Percentiles rank a stretch among this genome's conserved stretches.
Conservation (phyloP, 2,797 vertebrate genomes). For the Tokudaia tokunoshimensis region DNA sequence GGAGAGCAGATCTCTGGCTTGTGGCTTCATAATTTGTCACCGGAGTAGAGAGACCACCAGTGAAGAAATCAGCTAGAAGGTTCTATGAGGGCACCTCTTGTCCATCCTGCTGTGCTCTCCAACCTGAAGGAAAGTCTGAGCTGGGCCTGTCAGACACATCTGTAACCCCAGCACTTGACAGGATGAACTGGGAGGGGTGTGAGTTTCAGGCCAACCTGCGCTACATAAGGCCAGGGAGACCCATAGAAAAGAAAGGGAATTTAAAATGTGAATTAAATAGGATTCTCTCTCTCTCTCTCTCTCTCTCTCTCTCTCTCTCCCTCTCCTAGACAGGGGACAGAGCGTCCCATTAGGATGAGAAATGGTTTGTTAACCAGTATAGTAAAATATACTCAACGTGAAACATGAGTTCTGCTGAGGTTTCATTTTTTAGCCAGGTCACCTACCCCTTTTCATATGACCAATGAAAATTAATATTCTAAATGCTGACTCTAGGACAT, state of each 20-base stretch:
- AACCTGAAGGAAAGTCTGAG: background rate
- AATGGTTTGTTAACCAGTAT: background rate
- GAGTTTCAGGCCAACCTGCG: background rate
- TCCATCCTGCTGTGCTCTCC: accelerated
- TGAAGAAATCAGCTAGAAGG: background rate
- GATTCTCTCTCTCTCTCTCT: background rate
- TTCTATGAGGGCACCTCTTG: background rate
- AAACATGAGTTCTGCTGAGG: background rate
- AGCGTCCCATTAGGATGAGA: background rate
- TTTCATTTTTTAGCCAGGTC: background rate
- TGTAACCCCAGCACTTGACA: background rate
- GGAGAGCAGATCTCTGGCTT: background rate
- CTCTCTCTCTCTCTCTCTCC: background rate
- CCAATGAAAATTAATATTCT: background rate
- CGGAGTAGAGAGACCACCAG: background rate
- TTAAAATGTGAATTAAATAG: background rate
- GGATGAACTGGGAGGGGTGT: background rate
- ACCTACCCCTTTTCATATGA: background rate
- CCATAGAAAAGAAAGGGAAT: background rate
- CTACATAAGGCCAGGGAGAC: background rate
- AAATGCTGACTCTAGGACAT: background rate
- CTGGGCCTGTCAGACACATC: background rate
- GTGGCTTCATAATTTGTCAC: background rate
- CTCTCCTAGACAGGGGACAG: background rate
- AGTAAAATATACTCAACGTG: background rate